A percentile compares a stretch with the other conserved stretches of the same genome.
phyloP scores from a whole-genome alignment of 2,888 invertebrate species.

The Chrysolina americana region DNA sequence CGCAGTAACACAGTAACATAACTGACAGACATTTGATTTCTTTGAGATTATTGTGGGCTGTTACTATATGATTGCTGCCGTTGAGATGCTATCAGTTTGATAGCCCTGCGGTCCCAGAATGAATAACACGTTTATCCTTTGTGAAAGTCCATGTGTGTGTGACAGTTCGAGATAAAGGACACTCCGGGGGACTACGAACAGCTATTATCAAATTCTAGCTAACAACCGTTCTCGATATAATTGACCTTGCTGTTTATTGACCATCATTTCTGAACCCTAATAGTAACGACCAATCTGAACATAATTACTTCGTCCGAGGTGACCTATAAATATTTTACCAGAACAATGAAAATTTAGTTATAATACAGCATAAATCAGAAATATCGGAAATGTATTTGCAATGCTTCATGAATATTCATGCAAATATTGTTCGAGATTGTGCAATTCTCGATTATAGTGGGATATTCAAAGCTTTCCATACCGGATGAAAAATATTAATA shows the following conservation, averaged over 20 bases:
- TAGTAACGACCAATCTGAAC: conserved; percentile 39
- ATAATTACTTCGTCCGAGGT: conserved; percentile 39
- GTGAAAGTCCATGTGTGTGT: conserved; percentile 55
- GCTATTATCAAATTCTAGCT: conserved; percentile 8
- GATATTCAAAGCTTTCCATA: neutral
- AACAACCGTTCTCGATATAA: conserved; percentile 33
- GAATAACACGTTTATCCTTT: conserved; percentile 45
- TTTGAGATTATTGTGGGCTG: conserved; percentile 5
- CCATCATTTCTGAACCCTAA: conserved; percentile 35
- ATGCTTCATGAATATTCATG: conserved; percentile 37
- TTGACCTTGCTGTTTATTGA: conserved; percentile 46
- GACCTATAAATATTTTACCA: conserved; percentile 38
- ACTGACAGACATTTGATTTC: conserved; percentile 15
- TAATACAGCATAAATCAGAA: conserved; percentile 38
- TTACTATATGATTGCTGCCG: conserved; percentile 19
- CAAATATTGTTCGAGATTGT: conserved; percentile 20
- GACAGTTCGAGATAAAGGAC: conserved; percentile 52
- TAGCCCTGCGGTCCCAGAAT: conserved; percentile 40
- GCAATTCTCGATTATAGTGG: neutral
- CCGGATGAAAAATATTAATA: neutral
- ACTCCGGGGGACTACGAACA: conserved; percentile 39
- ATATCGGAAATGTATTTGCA: conserved; percentile 35
- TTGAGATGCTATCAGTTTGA: conserved; percentile 34
- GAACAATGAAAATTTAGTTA: conserved; percentile 41
- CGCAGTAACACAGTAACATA: conserved; percentile 18